Conservation (phyloP, 2,113 vertebrate species). For the Morone saxatilis region DNA sequence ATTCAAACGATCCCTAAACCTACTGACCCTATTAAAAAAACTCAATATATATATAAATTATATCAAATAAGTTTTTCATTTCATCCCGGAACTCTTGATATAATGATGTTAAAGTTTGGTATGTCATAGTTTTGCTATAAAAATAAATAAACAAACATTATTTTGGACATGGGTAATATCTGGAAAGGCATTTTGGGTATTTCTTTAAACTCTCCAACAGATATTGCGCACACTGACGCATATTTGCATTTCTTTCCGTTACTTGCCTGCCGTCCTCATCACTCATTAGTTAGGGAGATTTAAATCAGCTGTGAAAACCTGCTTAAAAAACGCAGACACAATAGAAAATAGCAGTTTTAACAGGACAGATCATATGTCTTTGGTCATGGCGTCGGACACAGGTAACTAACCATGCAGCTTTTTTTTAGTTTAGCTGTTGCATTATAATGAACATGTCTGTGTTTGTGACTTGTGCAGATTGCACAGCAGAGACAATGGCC, state of each 20-base stretch:
- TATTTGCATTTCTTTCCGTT: neutral
- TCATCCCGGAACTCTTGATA: too few species aligned
- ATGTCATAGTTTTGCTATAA: neutral
- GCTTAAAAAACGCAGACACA: neutral
- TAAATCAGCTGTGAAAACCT: conserved; percentile 44
- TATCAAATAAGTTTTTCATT: neutral
- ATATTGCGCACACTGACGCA: neutral
- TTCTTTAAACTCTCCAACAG: neutral
- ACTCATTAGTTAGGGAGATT: conserved; percentile 31
- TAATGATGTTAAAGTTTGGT: neutral
- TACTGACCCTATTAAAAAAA: neutral
- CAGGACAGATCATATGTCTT: neutral
- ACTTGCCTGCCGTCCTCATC: neutral
- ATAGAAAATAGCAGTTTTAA: too few species aligned
- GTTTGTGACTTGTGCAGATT: conserved; percentile 19
- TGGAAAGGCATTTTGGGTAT: neutral
- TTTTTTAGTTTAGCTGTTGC: neutral
- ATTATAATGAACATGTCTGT: neutral
- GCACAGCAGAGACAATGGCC: neutral
- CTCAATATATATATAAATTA: neutral
- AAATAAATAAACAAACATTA: neutral
- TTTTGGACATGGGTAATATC: neutral
- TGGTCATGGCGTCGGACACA: conserved; percentile 48
- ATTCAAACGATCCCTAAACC: neutral
- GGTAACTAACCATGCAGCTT: conserved; percentile 39